Base-by-base conservation (phyloP, 2,888 invertebrate species). In the Danaus chrysippus region DNA sequence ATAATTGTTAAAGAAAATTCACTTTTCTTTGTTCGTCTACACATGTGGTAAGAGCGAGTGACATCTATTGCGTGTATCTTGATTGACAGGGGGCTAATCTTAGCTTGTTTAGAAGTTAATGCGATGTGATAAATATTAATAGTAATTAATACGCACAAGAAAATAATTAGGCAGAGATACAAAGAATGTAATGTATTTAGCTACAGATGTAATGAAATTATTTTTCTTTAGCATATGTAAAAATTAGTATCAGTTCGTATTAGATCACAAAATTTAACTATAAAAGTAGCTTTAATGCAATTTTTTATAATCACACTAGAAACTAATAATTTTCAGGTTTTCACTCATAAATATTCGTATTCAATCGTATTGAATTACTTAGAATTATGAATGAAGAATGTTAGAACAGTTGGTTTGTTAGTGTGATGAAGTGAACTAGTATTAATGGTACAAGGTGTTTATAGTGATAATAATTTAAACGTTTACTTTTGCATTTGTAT, bases 1-100 rank as follows among this genome's bases (percentile, higher is more conserved):
- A 34, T 34, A 34, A 34, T 23, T 34, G 3, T 34, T 3, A 34
- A 34, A 34, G 23, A 34, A 34, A 34, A 34, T 34, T 34, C 15
- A 46, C 6, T 46, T 46, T 15, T 10, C 15, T 46, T 46, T 46
- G 46, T 46, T 15, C 13, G 43, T 46, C 17, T 17, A 13, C 9
- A 46, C 13, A 46, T 49, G 10, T 49, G n/a, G n/a, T 17, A 49
- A 17, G 10, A 10, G 49, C 15, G 49, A n/a, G 46, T 46, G 46
- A 49, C 17, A 49, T 49, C 49, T 49, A n/a, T 46, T 17, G 49
- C 49, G 49, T 49, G 49, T 17, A 17, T 17, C 9, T 15, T 49
- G 49, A 49, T 49, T 49, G 49, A 49, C 17, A 17, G 10, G 49
- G 1, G 49, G 6, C 23, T 34, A 34, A 34, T 34, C 6, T 34